Evolutionary conservation across 2,113 vertebrate species (phyloP).

Genomic region (Chlamydotis undulata): DNA sequence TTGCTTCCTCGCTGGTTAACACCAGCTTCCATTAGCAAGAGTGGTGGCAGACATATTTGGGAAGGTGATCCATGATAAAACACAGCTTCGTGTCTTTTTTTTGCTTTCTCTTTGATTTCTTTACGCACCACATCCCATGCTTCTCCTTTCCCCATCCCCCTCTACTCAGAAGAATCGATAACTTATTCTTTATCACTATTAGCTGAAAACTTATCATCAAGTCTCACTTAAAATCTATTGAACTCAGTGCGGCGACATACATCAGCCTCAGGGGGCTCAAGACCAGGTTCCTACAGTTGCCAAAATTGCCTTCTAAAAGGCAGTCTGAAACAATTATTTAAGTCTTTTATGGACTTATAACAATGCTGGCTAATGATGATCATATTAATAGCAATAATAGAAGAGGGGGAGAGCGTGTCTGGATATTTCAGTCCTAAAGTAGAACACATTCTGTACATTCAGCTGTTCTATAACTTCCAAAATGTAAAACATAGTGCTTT

Average conservation of each 20-base stretch:
- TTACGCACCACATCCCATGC: neutral
- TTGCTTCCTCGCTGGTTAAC: conserved; percentile 54
- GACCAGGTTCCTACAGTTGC: neutral
- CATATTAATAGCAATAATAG: neutral
- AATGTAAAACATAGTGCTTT: neutral
- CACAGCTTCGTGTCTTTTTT: neutral
- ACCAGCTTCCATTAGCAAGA: conserved; percentile 52
- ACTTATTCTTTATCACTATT: neutral
- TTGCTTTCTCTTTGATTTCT: conserved; percentile 31
- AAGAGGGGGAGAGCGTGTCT: neutral
- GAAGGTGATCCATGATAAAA: conserved; percentile 60
- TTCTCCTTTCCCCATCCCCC: neutral
- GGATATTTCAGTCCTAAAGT: neutral
- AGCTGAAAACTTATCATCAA: neutral
- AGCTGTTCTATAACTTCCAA: neutral
- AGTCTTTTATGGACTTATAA: neutral
- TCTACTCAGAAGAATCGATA: conserved; percentile 28
- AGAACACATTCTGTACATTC: neutral
- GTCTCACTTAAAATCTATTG: neutral
- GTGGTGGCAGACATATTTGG: conserved; percentile 44
- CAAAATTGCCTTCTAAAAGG: neutral
- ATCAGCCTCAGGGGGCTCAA: neutral
- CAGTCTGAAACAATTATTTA: neutral
- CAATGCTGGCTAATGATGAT: neutral
- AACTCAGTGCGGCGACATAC: neutral